Conservation (phyloP, 2,797 vertebrate genomes). For the Yasuhikotakia modesta region DNA sequence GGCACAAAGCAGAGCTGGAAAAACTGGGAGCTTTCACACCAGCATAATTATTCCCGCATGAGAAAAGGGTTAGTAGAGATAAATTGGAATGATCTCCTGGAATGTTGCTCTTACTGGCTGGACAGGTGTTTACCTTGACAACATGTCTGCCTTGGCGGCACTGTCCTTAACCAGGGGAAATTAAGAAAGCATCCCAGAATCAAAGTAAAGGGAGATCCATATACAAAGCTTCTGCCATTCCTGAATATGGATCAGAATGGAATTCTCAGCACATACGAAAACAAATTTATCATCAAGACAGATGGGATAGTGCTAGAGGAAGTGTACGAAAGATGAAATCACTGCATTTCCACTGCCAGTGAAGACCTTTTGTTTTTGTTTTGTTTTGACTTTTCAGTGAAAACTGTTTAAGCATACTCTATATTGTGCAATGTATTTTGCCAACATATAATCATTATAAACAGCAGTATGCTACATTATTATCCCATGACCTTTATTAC, state of each 20-base stretch:
- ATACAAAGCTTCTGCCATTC: conserved; percentile 14
- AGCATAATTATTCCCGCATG: conserved; percentile 57
- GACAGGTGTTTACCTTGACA: conserved; percentile 59
- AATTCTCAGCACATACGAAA: conserved; percentile 34
- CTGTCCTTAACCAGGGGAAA: conserved; percentile 41
- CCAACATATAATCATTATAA: too few relatives aligned
- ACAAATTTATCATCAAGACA: conserved; percentile 42
- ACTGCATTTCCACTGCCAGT: background rate
- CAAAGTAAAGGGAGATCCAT: conserved; percentile 5
- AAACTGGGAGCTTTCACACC: conserved; percentile 62
- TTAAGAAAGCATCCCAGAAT: conserved; percentile 26
- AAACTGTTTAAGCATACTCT: too few relatives aligned
- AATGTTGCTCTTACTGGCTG: conserved; percentile 48
- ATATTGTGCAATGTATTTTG: too few relatives aligned
- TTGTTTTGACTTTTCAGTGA: too few relatives aligned
- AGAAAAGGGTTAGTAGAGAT: conserved; percentile 50
- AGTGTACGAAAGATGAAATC: background rate
- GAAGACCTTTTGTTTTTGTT: too few relatives aligned
- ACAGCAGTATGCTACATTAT: too few relatives aligned
- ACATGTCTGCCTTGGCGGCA: conserved; percentile 18
- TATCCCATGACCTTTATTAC: too few relatives aligned
- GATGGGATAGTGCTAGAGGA: conserved; percentile 35
- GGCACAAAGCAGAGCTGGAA: conserved; percentile 48
- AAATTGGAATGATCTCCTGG: conserved; percentile 51
- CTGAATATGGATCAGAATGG: conserved; percentile 24